phyloP scores from a whole-genome alignment of 2,113 vertebrate genomes.

The Otolemur garnettii region DNA sequence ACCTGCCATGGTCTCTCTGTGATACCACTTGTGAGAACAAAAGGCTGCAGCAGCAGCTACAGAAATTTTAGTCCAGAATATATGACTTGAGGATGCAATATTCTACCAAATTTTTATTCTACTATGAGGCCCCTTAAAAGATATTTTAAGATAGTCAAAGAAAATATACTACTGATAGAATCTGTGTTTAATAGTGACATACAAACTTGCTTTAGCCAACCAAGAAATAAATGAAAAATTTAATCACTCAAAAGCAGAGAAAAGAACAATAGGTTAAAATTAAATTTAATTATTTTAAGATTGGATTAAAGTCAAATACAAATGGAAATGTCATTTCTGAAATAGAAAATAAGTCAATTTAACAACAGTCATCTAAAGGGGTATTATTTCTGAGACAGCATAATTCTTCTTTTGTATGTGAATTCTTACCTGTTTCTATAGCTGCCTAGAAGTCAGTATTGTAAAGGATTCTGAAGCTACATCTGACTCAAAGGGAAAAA shows the following conservation, averaged over 20 bases:
- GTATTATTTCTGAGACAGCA: background rate
- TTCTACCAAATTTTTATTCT: background rate
- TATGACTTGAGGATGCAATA: background rate
- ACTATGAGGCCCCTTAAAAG: background rate
- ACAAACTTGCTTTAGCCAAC: background rate
- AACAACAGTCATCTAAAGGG: background rate
- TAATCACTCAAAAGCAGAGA: background rate
- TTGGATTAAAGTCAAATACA: background rate
- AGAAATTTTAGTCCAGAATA: background rate
- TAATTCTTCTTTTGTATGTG: background rate
- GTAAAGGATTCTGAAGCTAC: background rate
- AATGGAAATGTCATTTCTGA: background rate
- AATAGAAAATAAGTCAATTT: background rate
- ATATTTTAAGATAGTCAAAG: background rate
- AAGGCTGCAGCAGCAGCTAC: background rate
- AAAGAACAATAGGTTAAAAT: background rate
- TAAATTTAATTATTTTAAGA: constrained; percentile 8
- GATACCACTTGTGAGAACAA: background rate
- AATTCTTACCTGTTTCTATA: background rate
- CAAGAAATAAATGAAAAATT: background rate
- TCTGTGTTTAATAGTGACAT: background rate
- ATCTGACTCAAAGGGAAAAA: background rate
- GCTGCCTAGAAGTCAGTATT: background rate
- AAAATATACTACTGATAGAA: background rate
- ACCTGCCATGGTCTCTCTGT: background rate